These are phyloP conservation scores for Gastrophysa polygoni DNA, from an alignment of 2,888 invertebrate genomes.

Conservation along the genomic window DNA sequence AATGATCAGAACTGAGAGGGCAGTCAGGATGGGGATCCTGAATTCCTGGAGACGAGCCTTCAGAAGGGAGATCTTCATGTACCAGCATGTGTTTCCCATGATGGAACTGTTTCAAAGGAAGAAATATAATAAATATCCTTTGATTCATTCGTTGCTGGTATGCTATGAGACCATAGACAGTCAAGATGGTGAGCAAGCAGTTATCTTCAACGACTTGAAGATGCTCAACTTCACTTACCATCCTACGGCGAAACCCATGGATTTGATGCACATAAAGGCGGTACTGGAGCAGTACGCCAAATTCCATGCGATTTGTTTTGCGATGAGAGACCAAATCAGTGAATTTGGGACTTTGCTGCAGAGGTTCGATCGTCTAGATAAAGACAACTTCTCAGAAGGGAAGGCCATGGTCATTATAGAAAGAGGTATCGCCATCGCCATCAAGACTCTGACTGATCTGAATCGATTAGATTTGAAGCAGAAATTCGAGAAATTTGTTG, in stretches of 20 bases:
- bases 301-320: conserved; percentile 22
- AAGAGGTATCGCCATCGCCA: conserved; percentile 3
- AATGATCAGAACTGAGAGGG: conserved; percentile 1
- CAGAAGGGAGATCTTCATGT: conserved; percentile 19
- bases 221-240: conserved; percentile 10
- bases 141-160: neutral
- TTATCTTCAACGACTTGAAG: conserved; percentile 18
- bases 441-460: conserved; percentile 18
- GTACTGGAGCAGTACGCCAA: conserved; percentile 9
- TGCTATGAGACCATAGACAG: conserved; percentile 18
- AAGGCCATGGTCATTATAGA: conserved; percentile 6
- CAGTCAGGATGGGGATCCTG: neutral
- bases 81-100: neutral
- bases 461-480: conserved; percentile 13
- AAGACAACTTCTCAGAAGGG: conserved; percentile 5
- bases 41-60: conserved; percentile 7
- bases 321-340: conserved; percentile 11
- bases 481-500: conserved; percentile 9
- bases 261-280: neutral
- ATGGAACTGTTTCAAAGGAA: conserved; percentile 4
- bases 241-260: neutral
- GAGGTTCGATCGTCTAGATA: conserved; percentile 4
- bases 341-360: conserved; percentile 7
- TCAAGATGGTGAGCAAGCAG: conserved; percentile 13
- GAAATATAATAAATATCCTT: neutral